Evolutionary conservation across 2,888 invertebrate genomes (phyloP), one percentile per base, ranked within the genome.

Genomic region (Drosophila nr. fundita): DNA sequence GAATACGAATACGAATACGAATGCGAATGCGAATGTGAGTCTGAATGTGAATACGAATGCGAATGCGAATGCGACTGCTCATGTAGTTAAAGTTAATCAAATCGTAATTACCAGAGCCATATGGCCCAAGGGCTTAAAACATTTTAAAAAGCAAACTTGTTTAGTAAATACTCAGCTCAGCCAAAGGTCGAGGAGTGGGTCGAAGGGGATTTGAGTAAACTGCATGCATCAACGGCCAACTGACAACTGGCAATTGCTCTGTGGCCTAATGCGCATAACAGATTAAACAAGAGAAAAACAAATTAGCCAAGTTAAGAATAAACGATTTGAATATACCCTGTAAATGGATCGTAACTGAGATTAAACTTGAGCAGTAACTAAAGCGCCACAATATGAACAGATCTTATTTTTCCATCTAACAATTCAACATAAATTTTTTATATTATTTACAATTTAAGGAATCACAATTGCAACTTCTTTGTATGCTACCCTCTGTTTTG

Each of bases 31-130:
- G 52, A 42, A 55, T 74, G 13, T 45, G 59, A 48, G 45, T 65
- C 2, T 36, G 52, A 42, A 62, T 63, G 2, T 21, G 57, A 50
- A 58, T 64, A 6, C 32, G 53, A 53, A 50, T 67, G 11, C 38
- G 71, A 64, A 68, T 82, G 90, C 53, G 71, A 80, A 64, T 77
- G 68, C 68, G 77, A 87, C 80, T 89, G 90, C 82, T 91, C 89
- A 91, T 92, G 91, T 91, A 91, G 91, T 92, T 92, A 91, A 92
- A 91, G 91, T 92, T 92, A 91, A 91, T 91, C 91, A 91, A 91
- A 91, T 91, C 91, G 91, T 91, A 91, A 91, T 91, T 91, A 91
- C 91, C 87, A 87, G 87, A 90, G 91, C 90, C 87, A 89, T 79
- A 83, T 85, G 49, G 73, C 89, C 75, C 52, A 52, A 64, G 90